Base-by-base conservation (phyloP, 1,140 invertebrate species). In the Drosophila kepulauana region DNA sequence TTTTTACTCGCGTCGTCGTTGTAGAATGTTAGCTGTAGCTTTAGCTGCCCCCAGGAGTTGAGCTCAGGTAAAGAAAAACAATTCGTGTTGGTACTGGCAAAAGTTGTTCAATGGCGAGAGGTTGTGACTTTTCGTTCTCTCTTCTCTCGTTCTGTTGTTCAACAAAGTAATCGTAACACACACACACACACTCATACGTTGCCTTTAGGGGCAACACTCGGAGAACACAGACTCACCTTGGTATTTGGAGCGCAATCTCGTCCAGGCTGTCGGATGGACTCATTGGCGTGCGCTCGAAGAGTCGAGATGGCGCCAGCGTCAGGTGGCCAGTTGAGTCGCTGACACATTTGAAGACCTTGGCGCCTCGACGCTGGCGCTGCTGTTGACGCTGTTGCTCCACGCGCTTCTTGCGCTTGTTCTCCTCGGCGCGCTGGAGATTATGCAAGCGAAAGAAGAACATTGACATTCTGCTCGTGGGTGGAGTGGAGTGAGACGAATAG, bases 401-500 rank as follows among this genome's bases (percentile, higher is more conserved):
- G 87, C 93, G 93, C 91, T 93, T 93, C 91, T 93, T 94, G 77
- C 94, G 93, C 82, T 94, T 93, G 82, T 93, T 96, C 86, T 96
- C 96, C 93, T 97, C 96, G 89, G 96, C 96, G 45, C 97, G 95
- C 91, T 96, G 96, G 86, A 98, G 94, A 93, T 97, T 97, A 95
- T 97, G 97, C 92, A 97, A 95, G 64, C 97, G 97, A 94, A 98
- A 98, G 95, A 98, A 98, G 95, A 98, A 98, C 94, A 98, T 95
- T 94, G 97, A 98, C 97, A 98, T 97, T 94, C 94, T 95, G 82
- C 81, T 20, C 35, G 54, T 38, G 45, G 57, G 38, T 2, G 7
- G 1, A 6, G 38, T 8, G 30, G 0, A 33, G 30, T 10, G 61
- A 28, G 11, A 25, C 35, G 30, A 6, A 6, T 6, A 15, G 16